Conservation (phyloP, 2,888 invertebrate species). For the Drosophila ustulata region DNA sequence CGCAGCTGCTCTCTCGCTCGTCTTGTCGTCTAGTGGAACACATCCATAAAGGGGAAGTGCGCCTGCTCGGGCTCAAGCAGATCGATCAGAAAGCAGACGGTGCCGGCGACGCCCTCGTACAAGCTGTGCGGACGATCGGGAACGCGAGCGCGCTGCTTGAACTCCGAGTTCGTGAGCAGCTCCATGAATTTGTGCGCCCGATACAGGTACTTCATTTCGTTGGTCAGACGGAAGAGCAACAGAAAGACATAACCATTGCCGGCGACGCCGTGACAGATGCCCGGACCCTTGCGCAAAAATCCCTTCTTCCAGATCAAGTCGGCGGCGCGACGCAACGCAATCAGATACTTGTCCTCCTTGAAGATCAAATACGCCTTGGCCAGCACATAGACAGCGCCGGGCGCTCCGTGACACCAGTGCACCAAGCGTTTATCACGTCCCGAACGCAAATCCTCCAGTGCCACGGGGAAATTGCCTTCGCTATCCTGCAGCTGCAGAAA, state of each 20-base stretch:
- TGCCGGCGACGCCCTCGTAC: constrained; percentile 94
- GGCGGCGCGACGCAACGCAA: constrained; percentile 89
- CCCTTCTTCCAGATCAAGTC: constrained; percentile 94
- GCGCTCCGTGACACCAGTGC: constrained; percentile 97
- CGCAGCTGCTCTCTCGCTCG: no score
- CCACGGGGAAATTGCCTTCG: constrained; percentile 91
- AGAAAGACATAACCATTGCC: constrained; percentile 94
- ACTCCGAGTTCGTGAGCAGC: constrained; percentile 89
- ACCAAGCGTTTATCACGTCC: constrained; percentile 89
- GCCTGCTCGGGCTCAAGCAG: constrained; percentile 90
- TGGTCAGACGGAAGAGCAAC: constrained; percentile 90
- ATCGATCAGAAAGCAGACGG: constrained; percentile 93
- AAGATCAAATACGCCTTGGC: constrained; percentile 92
- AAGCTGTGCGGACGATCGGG: constrained; percentile 94
- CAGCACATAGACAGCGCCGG: constrained; percentile 92
- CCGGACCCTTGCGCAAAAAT: constrained; percentile 93
- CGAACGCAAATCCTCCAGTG: constrained; percentile 88
- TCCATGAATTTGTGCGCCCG: constrained; percentile 91
- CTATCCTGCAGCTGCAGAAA: constrained; percentile 87
- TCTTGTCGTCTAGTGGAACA: constrained; percentile 83
- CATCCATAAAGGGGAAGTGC: constrained; percentile 93
- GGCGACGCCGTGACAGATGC: constrained; percentile 95
- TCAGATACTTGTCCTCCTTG: constrained; percentile 90
- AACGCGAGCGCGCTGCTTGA: constrained; percentile 88
- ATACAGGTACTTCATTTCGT: constrained; percentile 89